These are phyloP conservation scores for Myioborus melanocephalus DNA, from an alignment of 2,797 vertebrate species.

Conservation along the genomic window DNA sequence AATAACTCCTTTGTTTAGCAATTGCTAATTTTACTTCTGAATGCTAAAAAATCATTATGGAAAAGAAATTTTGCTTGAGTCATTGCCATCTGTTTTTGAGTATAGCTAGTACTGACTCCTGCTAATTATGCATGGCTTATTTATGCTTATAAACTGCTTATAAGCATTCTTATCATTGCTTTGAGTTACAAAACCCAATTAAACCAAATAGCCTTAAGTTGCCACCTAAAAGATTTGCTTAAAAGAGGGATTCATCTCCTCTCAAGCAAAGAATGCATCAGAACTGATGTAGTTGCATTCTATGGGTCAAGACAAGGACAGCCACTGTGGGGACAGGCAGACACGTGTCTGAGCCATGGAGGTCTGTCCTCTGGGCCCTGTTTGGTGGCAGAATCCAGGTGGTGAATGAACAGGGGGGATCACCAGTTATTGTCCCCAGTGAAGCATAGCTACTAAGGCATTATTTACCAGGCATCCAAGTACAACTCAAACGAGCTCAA, in stretches of 20 bases:
- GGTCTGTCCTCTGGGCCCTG: neutral
- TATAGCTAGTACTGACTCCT: neutral
- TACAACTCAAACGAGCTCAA: neutral
- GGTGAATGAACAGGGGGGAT: neutral
- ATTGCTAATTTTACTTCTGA: neutral
- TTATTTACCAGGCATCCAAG: neutral
- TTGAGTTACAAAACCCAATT: neutral
- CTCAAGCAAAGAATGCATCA: neutral
- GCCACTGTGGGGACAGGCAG: neutral
- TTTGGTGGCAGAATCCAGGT: neutral
- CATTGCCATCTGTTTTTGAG: neutral
- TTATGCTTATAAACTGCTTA: neutral
- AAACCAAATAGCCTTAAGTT: neutral
- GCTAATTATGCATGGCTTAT: neutral
- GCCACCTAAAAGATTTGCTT: neutral
- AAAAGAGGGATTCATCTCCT: neutral
- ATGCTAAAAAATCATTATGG: neutral
- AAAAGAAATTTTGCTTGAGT: neutral
- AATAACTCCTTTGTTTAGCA: neutral
- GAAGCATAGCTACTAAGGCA: neutral
- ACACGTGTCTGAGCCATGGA: neutral
- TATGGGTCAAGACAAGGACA: neutral
- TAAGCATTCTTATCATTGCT: neutral
- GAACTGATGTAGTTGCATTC: too few relatives aligned
- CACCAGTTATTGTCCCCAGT: fast-evolving